These are phyloP conservation scores for Aurelia sp. DNA, from an alignment of 30 jellyfish, hydroid and myxozoan genomes.

Conservation along the genomic window DNA sequence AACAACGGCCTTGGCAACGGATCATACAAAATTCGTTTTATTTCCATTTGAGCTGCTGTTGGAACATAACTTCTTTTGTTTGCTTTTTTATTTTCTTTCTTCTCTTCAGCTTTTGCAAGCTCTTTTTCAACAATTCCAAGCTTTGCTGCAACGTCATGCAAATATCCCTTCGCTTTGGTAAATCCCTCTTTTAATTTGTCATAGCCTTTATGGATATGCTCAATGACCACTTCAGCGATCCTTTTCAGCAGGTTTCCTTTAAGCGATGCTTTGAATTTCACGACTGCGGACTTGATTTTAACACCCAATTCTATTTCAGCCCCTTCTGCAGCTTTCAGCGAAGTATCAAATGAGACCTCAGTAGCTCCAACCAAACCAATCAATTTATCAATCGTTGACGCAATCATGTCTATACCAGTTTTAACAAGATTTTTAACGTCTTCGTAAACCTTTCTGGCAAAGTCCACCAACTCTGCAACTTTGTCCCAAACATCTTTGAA, in stretches of 20 bases:
- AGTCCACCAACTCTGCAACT: slow-evolving; percentile 6
- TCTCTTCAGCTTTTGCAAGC: slow-evolving; percentile 7
- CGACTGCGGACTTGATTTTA: not conserved
- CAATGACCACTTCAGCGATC: slow-evolving; percentile 9
- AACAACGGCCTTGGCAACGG: slow-evolving; percentile 28
- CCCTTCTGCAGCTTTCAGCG: slow-evolving; percentile 27
- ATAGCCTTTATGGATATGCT: slow-evolving; percentile 15
- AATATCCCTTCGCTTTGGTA: slow-evolving; percentile 16
- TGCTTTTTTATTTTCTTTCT: not conserved
- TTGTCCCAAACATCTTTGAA: slow-evolving; percentile 38
- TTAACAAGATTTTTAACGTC: slow-evolving; percentile 10
- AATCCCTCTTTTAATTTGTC: not conserved
- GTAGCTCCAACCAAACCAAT: slow-evolving; percentile 3
- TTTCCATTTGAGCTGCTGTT: slow-evolving; percentile 8
- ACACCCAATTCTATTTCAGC: slow-evolving; percentile 32
- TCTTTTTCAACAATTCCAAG: slow-evolving; percentile 34
- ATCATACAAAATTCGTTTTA: slow-evolving; percentile 11
- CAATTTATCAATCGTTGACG: not conserved
- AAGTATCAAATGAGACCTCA: slow-evolving; percentile 21
- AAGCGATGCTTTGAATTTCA: slow-evolving; percentile 2
- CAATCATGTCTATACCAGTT: slow-evolving; percentile 14
- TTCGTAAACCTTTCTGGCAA: slow-evolving; percentile 12
- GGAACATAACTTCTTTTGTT: slow-evolving; percentile 20
- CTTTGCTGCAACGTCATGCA: slow-evolving; percentile 19
- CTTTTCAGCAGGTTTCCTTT: slow-evolving; percentile 1